Percentiles rank a stretch among this genome's conserved stretches.
Conservation (phyloP, 2,113 vertebrate species). For the Tiliqua scincoides region DNA sequence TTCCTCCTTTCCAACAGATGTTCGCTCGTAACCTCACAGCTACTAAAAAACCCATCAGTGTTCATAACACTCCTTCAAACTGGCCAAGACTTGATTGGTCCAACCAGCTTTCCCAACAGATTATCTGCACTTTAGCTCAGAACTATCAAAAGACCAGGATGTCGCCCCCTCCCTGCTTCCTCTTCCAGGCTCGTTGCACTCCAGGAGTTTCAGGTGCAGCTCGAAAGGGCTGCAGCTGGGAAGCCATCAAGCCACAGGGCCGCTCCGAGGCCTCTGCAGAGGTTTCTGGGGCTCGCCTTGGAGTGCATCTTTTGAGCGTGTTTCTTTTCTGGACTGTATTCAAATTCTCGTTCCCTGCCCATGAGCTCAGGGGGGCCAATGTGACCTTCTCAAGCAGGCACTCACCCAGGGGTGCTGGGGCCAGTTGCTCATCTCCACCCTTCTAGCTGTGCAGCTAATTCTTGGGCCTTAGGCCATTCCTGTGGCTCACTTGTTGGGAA, state of each 20-base stretch:
- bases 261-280: background rate
- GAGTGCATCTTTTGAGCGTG: background rate
- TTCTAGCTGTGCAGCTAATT: too few species aligned
- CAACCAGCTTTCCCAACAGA: background rate
- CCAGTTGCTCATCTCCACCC: too few species aligned
- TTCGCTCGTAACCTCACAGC: background rate
- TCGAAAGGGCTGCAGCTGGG: background rate
- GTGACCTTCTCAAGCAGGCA: too few species aligned
- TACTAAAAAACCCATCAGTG: fast-evolving
- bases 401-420: too few species aligned
- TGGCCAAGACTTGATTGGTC: background rate
- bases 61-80: background rate
- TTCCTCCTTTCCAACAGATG: background rate
- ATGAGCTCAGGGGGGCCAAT: too few species aligned
- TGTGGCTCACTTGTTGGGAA: too few species aligned
- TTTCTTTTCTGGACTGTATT: too few species aligned
- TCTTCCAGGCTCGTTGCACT: background rate
- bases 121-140: background rate
- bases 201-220: background rate
- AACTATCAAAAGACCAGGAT: background rate
- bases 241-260: background rate
- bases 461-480: background rate
- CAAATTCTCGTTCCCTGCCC: too few species aligned
- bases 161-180: background rate
- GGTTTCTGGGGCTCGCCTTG: background rate